phyloP scores from a whole-genome alignment of 2,797 vertebrate species.

The Eptatretus atami region DNA sequence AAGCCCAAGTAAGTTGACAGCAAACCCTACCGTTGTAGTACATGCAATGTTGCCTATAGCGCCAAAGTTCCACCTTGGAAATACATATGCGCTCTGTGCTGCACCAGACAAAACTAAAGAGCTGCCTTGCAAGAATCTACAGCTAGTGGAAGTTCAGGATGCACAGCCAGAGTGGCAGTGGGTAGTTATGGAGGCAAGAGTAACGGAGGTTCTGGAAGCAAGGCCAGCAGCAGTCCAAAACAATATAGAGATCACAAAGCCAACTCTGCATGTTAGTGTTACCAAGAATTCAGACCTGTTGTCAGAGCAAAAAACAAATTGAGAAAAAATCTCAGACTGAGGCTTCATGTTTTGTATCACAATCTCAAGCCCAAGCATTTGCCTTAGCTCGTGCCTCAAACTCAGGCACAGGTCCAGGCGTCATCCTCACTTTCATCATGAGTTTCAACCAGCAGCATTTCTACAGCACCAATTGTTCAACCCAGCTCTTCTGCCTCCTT shows the following conservation, averaged over 20 bases:
- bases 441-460: constrained; percentile 74
- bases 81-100: constrained; percentile 97
- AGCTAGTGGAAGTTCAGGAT: constrained; percentile 15
- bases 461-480: constrained; percentile 91
- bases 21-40: constrained; percentile 95
- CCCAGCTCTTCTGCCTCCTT: constrained; percentile 77
- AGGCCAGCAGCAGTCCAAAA: background rate
- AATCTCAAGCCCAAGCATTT: constrained; percentile 16
- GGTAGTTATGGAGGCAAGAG: constrained; percentile 17
- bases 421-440: constrained; percentile 83
- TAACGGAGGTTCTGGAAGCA: constrained; percentile 10
- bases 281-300: constrained; percentile 66
- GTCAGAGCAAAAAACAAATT: constrained; percentile 32
- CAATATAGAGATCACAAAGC: background rate
- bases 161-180: constrained; percentile 17
- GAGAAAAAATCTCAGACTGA: constrained; percentile 10
- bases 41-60: constrained; percentile 93
- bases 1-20: constrained; percentile 74
- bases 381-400: constrained; percentile 47
- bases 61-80: constrained; percentile 90
- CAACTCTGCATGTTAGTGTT: constrained; percentile 23
- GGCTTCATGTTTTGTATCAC: background rate
- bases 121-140: constrained; percentile 90
- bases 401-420: constrained; percentile 71
- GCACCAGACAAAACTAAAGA: constrained; percentile 93